These are phyloP conservation scores for Enteromius radiatus DNA, from an alignment of 2,797 vertebrate species.

Conservation along the genomic window DNA sequence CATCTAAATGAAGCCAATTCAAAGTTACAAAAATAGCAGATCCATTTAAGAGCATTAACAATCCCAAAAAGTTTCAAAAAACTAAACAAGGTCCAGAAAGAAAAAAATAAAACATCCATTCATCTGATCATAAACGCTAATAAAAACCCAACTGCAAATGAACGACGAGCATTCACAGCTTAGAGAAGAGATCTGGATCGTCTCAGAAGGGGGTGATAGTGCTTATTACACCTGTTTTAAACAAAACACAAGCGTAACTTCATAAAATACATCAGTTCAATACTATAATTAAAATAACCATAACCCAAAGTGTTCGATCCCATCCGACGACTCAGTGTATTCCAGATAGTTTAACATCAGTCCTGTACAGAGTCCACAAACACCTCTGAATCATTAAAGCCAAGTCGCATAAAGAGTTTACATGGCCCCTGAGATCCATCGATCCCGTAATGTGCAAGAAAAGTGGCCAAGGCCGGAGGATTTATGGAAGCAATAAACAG, in stretches of 20 bases:
- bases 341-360: background rate
- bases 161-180: background rate
- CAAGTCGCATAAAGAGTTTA: constrained; percentile 49
- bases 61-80: background rate
- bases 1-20: background rate
- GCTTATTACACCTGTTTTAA: background rate
- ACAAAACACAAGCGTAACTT: background rate
- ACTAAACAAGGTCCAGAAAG: background rate
- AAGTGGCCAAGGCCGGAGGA: constrained; percentile 65
- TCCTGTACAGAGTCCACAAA: constrained; percentile 2
- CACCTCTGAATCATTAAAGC: constrained; percentile 37
- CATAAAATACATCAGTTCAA: background rate
- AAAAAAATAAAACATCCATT: background rate
- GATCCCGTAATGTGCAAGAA: constrained; percentile 54
- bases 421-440: constrained; percentile 40
- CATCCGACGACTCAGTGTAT: background rate
- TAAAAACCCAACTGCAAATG: background rate
- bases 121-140: background rate
- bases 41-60: background rate
- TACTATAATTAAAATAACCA: background rate
- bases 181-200: background rate
- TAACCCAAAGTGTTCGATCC: background rate
- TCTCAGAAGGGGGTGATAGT: background rate
- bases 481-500: constrained; percentile 60
- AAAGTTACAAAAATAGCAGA: background rate